These are phyloP conservation scores for Drosophila sechellia DNA, from an alignment of 1,140 invertebrate species.

Conservation along the genomic window DNA sequence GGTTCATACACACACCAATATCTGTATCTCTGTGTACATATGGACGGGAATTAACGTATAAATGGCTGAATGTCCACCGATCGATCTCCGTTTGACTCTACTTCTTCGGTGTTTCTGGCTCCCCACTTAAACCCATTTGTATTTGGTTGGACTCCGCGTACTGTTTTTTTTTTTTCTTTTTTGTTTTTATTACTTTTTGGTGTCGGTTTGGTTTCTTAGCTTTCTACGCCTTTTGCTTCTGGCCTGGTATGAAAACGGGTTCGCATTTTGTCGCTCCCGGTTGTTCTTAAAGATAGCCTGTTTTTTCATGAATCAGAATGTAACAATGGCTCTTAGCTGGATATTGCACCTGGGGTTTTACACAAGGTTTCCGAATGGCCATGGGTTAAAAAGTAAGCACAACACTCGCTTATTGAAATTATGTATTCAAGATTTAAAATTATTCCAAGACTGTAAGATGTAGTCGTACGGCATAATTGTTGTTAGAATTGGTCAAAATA, in stretches of 20 bases:
- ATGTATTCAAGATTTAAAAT: not conserved
- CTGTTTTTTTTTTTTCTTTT: conserved; percentile 35
- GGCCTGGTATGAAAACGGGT: conserved; percentile 49
- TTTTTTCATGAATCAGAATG: conserved; percentile 62
- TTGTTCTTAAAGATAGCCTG: conserved; percentile 36
- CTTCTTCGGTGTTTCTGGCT: conserved; percentile 33
- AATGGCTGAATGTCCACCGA: conserved; percentile 43
- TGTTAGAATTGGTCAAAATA: no score
- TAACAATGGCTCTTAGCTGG: conserved; percentile 31
- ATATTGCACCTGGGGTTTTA: conserved; percentile 18
- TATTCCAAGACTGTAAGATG: not conserved
- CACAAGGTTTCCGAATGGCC: conserved; percentile 21
- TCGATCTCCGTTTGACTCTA: conserved; percentile 50
- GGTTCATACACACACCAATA: conserved; percentile 50
- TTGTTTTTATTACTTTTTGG: conserved; percentile 26
- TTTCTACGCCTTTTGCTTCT: conserved; percentile 24
- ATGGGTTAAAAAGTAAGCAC: conserved; percentile 10
- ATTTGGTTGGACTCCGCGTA: conserved; percentile 19
- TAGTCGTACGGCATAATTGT: no score
- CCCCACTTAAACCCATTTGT: conserved; percentile 31
- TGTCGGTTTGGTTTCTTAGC: conserved; percentile 48
- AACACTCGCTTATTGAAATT: not conserved
- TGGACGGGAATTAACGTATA: conserved; percentile 30
- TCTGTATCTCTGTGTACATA: conserved; percentile 16
- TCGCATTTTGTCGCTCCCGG: conserved; percentile 24